phyloP scores from a whole-genome alignment of 1,140 invertebrate genomes.

The Ylistrum balloti region DNA sequence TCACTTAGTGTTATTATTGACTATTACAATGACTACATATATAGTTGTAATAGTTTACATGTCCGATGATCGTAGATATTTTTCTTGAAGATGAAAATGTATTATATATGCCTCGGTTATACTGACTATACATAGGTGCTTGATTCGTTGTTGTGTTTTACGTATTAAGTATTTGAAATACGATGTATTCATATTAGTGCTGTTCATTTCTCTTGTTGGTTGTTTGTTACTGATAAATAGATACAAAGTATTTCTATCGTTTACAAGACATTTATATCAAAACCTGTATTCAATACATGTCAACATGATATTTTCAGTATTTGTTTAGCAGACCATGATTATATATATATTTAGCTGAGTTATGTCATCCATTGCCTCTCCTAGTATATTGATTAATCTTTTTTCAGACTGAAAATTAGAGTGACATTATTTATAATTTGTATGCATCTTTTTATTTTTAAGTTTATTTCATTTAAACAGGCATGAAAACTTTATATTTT shows the following conservation, averaged over 20 bases:
- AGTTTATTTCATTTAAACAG: background rate
- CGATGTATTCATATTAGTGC: slow-evolving; percentile 14
- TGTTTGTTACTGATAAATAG: background rate
- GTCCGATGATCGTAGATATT: background rate
- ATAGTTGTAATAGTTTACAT: background rate
- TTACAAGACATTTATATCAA: background rate
- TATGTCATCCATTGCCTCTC: background rate
- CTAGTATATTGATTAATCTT: background rate
- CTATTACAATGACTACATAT: background rate
- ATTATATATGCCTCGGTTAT: background rate
- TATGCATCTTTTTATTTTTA: background rate
- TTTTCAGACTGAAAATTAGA: background rate
- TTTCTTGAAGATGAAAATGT: background rate
- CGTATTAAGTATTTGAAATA: slow-evolving; percentile 25
- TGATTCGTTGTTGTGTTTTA: slow-evolving; percentile 28
- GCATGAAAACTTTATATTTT: background rate
- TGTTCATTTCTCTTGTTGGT: slow-evolving; percentile 18
- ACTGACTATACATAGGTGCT: slow-evolving; percentile 30
- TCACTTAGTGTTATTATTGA: background rate
- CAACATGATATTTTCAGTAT: slow-evolving; percentile 28
- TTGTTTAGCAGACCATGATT: background rate
- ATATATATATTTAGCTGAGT: slow-evolving; percentile 17
- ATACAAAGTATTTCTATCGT: slow-evolving; percentile 33
- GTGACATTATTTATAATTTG: background rate
- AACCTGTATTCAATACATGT: background rate